Base-by-base conservation (phyloP, 2,797 vertebrate genomes). In the Scomberomorus guttatus region DNA sequence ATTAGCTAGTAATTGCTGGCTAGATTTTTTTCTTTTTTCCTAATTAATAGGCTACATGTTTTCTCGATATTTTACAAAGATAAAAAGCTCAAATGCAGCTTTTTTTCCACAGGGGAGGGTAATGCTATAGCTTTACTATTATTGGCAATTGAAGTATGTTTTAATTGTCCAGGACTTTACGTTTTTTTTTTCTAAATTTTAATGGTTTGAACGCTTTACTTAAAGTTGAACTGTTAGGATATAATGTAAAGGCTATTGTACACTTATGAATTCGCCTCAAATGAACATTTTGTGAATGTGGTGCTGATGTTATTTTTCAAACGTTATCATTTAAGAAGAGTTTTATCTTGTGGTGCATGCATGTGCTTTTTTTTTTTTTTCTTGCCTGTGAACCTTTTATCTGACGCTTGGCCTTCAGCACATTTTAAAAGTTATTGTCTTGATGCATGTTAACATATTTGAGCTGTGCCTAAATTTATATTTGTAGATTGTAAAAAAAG, bases 351-450 rank as follows among this genome's bases (percentile, higher is more conserved):
- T 52, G 34, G 11, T 56, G 67, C 69, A 13, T 79, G 44, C 27
- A 17, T 70, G n/a, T 39, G 17, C n/a, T n/a, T n/a, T 12, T 22
- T 65, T n/a, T 22, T 32, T 20, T 22, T 13, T 24, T 4, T 25
- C 44, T 1, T 63, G 61, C 58, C 48, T 27, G 8, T 29, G 59
- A 37, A 61, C 60, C 32, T 77, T 74, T 66, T 75, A 69, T 76
- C 61, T 60, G 4, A 68, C 34, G 64, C 37, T 75, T 55, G 72
- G 77, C 58, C 83, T 51, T 79, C 39, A 70, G 42, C 46, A 34
- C 72, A 20, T 25, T 64, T 51, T 17, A n/a, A 27, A 5, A 34
- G 20, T 18, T 60, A 9, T 48, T 15, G 55, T 46, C 55, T 20
- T 5, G 25, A 48, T 48, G 51, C 15, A 12, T 10, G 44, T 37